A percentile compares a stretch with the other conserved stretches of the same genome.
These are phyloP conservation scores for Aelia acuminata DNA, from an alignment of 2,888 invertebrate species.

Conservation along the genomic window DNA sequence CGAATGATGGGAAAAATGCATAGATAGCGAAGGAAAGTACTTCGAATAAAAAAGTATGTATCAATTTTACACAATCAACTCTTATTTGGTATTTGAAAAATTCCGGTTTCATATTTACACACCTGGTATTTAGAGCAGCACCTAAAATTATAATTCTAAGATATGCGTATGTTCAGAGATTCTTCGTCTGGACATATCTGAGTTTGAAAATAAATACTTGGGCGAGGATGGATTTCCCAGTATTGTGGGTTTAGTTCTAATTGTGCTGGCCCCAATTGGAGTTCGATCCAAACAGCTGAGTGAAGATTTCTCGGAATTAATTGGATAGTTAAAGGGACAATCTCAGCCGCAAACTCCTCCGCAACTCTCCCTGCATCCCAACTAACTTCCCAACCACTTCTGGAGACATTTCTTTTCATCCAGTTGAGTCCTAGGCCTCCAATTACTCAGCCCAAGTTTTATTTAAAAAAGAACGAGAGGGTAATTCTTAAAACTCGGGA, in stretches of 20 bases:
- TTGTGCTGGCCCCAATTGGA: not conserved
- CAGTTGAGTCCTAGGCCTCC: not conserved
- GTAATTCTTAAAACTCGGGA: not conserved
- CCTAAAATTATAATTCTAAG: too few relatives aligned
- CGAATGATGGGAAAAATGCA: too few relatives aligned
- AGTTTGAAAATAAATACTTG: not conserved
- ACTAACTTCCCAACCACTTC: constrained; percentile 33
- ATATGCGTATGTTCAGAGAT: not conserved
- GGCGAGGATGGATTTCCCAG: too few relatives aligned
- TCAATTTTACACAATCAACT: too few relatives aligned
- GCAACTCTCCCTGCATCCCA: not conserved
- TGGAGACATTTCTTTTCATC: not conserved
- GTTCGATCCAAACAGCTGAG: not conserved
- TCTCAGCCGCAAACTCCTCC: not conserved
- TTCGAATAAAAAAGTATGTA: too few relatives aligned
- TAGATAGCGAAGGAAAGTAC: too few relatives aligned
- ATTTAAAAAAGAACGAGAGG: not conserved
- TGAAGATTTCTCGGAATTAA: not conserved
- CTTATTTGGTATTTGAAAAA: too few relatives aligned
- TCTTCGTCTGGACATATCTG: not conserved
- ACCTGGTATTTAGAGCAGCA: too few relatives aligned
- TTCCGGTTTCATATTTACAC: too few relatives aligned
- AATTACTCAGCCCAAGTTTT: not conserved
- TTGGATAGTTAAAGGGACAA: not conserved
- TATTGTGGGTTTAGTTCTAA: not conserved